Base-by-base conservation (phyloP, 2,888 invertebrate genomes). In the Drosophila trichaetosa region DNA sequence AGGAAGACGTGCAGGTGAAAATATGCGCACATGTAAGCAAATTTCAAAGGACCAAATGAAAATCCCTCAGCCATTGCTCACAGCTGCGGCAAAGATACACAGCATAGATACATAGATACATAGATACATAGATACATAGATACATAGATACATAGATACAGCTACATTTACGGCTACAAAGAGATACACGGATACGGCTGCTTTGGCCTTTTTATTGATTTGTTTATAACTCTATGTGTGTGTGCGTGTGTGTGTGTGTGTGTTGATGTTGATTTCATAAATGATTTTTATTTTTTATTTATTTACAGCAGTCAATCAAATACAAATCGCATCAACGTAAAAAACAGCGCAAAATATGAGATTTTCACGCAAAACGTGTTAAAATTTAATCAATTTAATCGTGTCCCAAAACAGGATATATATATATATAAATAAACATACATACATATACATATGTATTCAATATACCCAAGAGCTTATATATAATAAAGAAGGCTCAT, bases 11-110 rank as follows among this genome's bases (percentile, higher is more conserved):
- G 66, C 78, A 73, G 75, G 87, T 87, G 77, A 87, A 87, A 84
- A 88, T 87, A 89, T 85, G 82, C 89, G 80, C 89, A 85, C 68
- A 77, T 89, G 84, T 87, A 89, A 87, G 84, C 82, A 89, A 89
- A 87, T 89, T 83, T 81, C 69, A 75, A 66, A 79, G 69, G 66
- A 69, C 72, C 72, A 73, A 70, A 64, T 54, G 64, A 64, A 69
- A 80, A 79, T 68, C 66, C 69, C 65, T 53, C 66, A 62, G 54
- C 48, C 64, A 38, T 31, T 38, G 66, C 74, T 27, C 36, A 52
- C 65, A 73, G 62, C 52, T 76, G 56, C 34, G 74, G 16, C 49
- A 58, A 62, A 57, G 66, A 36, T 34, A 53, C 33, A 53, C 31
- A 49, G 11, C n/a, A n/a, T n/a, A n/a, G n/a, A n/a, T 40, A 59